These are phyloP conservation scores for Sylvia atricapilla DNA, from an alignment of 2,113 vertebrate genomes.

Conservation along the genomic window DNA sequence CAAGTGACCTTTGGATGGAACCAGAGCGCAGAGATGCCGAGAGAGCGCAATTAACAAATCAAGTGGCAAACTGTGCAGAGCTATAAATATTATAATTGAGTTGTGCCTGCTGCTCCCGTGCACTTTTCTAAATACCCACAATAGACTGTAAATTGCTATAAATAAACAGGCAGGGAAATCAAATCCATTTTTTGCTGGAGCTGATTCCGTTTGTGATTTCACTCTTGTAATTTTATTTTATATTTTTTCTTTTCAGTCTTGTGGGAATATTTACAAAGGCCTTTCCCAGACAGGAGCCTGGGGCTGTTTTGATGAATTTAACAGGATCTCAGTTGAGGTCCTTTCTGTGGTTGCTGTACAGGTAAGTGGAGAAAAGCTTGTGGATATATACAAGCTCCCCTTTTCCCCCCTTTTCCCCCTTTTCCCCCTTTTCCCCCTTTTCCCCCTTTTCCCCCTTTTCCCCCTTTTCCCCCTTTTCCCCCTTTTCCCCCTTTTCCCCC, in stretches of 20 bases:
- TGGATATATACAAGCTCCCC: background rate
- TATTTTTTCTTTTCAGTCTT: conserved; percentile 78
- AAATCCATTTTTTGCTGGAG: background rate
- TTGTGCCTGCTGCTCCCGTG: background rate
- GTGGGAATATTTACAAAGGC: conserved; percentile 97
- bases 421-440: too few species aligned
- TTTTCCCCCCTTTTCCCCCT: background rate
- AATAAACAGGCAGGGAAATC: conserved; percentile 34
- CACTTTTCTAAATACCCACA: conserved; percentile 19
- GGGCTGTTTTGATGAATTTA: conserved; percentile 99
- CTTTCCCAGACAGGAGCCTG: conserved; percentile 96
- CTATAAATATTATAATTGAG: conserved; percentile 35
- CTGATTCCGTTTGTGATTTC: background rate
- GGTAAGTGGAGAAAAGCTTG: conserved; percentile 70
- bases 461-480: background rate
- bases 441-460: too few species aligned
- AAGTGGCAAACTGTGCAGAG: background rate
- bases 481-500: too few species aligned
- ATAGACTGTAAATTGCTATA: background rate
- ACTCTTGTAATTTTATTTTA: background rate
- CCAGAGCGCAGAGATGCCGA: background rate
- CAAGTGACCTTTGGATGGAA: conserved; percentile 52
- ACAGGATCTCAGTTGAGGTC: conserved; percentile 96
- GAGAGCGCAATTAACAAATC: conserved; percentile 49
- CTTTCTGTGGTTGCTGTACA: conserved; percentile 96